phyloP scores from a whole-genome alignment of 2,888 invertebrate genomes.

The Temnothorax rugatulus region DNA sequence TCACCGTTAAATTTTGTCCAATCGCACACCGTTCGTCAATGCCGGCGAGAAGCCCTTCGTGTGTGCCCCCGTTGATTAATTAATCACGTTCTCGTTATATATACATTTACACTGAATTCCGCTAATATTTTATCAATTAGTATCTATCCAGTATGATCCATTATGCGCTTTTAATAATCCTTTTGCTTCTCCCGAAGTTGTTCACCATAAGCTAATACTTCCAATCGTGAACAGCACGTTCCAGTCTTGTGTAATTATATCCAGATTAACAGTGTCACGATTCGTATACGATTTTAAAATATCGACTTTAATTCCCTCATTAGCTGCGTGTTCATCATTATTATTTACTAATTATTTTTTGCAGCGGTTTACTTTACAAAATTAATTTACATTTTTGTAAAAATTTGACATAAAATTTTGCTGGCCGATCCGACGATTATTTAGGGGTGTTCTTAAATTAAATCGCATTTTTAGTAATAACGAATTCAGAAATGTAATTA shows the following conservation, averaged over 20 bases:
- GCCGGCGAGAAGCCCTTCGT: slow-evolving; percentile 30
- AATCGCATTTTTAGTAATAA: not conserved
- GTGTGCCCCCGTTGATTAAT: slow-evolving; percentile 64
- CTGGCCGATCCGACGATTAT: not conserved
- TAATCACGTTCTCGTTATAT: slow-evolving; percentile 66
- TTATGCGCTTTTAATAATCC: slow-evolving; percentile 47
- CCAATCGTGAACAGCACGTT: slow-evolving; percentile 41
- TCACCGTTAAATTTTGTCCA: slow-evolving; percentile 55
- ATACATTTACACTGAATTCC: slow-evolving; percentile 59
- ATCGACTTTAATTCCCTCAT: slow-evolving; percentile 30
- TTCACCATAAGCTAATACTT: slow-evolving; percentile 29
- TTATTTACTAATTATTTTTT: slow-evolving; percentile 19
- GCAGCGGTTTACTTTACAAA: not conserved
- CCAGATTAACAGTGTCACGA: slow-evolving; percentile 25
- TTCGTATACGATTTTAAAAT: slow-evolving; percentile 26
- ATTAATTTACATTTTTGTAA: not conserved
- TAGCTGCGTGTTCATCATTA: slow-evolving; percentile 4
- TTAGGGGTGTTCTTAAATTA: not conserved
- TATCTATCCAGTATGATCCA: slow-evolving; percentile 40
- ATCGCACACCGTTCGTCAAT: not conserved
- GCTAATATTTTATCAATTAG: slow-evolving; percentile 58
- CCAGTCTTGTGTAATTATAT: slow-evolving; percentile 37
- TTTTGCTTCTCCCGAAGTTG: slow-evolving; percentile 39
- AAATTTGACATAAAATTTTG: not conserved
- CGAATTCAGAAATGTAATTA: not conserved